Evolutionary conservation across 2,113 vertebrate genomes (phyloP), one percentile per base, ranked within the genome.

Genomic region (Semnopithecus entellus): DNA sequence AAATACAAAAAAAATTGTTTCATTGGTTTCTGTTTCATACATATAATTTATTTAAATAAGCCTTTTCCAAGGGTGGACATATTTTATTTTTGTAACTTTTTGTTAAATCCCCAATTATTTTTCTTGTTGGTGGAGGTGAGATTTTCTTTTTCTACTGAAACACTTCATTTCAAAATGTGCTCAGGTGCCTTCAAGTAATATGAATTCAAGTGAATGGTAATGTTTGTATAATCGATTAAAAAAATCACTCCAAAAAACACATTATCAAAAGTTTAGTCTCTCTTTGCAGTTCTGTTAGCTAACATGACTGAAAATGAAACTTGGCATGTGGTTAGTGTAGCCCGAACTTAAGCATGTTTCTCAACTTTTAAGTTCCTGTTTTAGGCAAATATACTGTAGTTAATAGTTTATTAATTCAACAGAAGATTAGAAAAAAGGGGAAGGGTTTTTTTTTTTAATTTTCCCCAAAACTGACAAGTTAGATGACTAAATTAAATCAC

Each of bases 231-330:
- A 32, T 82, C n/a, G 90, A 68, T 18, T 97, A 81, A 35, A 92
- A 90, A 92, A 88, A 72, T 88, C 68, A 66, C 43, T 57, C 40
- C 66, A 48, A 59, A 66, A 95, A 94, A 23, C 64, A 66, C 59
- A 45, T 18, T 40, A 70, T 90, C 84, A 73, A 84, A 57, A 82
- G 43, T 87, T 87, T 52, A 52, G 92, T 82, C 59, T 73, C 32
- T 52, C 45, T 52, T 78, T 61, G 40, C 52, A 83, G 45, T 27
- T 52, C 38, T 90, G 23, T 66, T 40, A 87, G 73, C 79, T 93
- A 81, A 4, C 32, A 90, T 84, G 92, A 95, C 85, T 93, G 68
- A 97, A 96, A 96, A 35, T 72, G 96, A 97, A 96, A 97, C 92
- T 95, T 16, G 59, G 35, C 5, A 6, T 75, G 85, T 68, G 92